phyloP scores from a whole-genome alignment of 2,797 vertebrate genomes.

The Gephyroberyx darwinii region DNA sequence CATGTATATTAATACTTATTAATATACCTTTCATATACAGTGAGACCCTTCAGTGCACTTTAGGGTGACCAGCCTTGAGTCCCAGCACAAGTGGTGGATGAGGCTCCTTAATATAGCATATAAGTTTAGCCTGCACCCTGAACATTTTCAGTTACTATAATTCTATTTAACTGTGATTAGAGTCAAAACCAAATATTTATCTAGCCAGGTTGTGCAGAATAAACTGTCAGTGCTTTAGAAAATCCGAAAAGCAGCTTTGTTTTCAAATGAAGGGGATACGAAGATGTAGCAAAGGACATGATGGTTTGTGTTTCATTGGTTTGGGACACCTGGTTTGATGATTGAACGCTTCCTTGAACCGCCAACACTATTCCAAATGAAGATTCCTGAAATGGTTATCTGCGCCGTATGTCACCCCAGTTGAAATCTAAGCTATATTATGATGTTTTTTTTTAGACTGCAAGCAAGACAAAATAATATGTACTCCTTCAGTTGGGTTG shows the following conservation, averaged over 20 bases:
- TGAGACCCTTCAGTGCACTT: constrained; percentile 3
- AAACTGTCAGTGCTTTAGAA: constrained; percentile 33
- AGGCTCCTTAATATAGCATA: constrained; percentile 9
- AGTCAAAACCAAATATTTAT: constrained; percentile 70
- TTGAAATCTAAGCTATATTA: neutral
- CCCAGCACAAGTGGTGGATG: neutral
- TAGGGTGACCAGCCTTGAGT: constrained; percentile 14
- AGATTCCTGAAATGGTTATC: neutral
- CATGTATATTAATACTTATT: constrained; percentile 16
- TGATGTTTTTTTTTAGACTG: constrained; percentile 6
- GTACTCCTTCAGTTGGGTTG: constrained; percentile 16
- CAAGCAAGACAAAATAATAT: constrained; percentile 5
- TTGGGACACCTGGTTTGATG: constrained; percentile 15
- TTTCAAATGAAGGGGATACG: neutral
- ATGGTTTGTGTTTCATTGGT: neutral
- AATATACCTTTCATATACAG: constrained; percentile 2
- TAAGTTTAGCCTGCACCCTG: neutral
- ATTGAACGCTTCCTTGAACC: constrained; percentile 49
- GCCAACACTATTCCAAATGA: constrained; percentile 6
- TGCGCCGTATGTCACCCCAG: constrained; percentile 3
- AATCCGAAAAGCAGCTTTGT: constrained; percentile 11
- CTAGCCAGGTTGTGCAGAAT: constrained; percentile 57
- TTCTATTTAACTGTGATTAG: constrained; percentile 56
- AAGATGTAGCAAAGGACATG: constrained; percentile 7
- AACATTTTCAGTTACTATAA: constrained; percentile 24